Evolutionary conservation across 1,140 invertebrate genomes (phyloP).

Genomic region (Dinothrombium tinctorium): DNA sequence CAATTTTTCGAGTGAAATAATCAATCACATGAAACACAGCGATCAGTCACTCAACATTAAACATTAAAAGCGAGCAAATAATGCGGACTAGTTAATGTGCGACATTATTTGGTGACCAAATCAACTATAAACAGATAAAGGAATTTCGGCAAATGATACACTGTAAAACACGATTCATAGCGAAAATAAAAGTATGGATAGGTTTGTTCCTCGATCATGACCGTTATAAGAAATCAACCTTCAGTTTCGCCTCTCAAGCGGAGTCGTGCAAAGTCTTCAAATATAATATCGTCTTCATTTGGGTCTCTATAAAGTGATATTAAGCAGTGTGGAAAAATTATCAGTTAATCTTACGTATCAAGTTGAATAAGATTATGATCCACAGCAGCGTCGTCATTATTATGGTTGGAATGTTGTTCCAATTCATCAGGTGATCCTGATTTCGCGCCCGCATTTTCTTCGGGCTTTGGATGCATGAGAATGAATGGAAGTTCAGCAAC

Average conservation of each 20-base stretch:
- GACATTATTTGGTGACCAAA: too few species aligned
- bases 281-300: constrained; percentile 79
- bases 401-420: constrained; percentile 11
- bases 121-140: too few species aligned
- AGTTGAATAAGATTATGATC: constrained; percentile 75
- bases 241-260: constrained; percentile 30
- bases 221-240: too few species aligned
- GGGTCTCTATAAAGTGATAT: constrained; percentile 2
- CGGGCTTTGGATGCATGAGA: constrained; percentile 79
- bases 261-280: constrained; percentile 96
- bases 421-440: neutral
- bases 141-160: too few species aligned
- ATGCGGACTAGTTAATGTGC: too few species aligned
- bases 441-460: constrained; percentile 31
- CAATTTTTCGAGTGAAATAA: too few species aligned
- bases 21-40: too few species aligned
- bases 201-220: too few species aligned
- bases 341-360: constrained; percentile 38
- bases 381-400: constrained; percentile 23
- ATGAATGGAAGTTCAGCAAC: constrained; percentile 94
- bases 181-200: too few species aligned
- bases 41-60: too few species aligned
- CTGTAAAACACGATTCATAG: too few species aligned
- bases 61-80: too few species aligned
- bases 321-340: neutral